Evolutionary conservation across 2,888 invertebrate genomes (phyloP), one percentile per base, ranked within the genome.

Genomic region (Eupithecia abbreviata): DNA sequence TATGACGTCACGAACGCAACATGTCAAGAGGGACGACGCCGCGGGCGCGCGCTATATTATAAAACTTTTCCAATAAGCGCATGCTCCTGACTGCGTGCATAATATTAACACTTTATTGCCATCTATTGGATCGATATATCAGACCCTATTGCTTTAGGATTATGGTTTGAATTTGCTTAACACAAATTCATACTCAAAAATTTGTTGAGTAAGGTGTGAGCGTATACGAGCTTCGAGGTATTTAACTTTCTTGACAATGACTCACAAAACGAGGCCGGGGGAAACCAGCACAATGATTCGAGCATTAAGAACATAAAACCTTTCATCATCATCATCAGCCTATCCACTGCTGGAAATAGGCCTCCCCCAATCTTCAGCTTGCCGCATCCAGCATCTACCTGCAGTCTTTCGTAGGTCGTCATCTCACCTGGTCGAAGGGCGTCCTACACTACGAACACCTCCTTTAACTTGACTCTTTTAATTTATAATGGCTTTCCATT

Each of bases 1-100:
- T 7, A 4, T 51, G 51, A 73, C 30, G 67, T 75, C 75, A 80
- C 77, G 74, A 73, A 72, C 73, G 70, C 72, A 43, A 71, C n/a
- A 43, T 9, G 70, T 62, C 75, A 77, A 76, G 70, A 43, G 74
- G 69, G 74, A 65, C 74, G 69, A 67, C 62, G 73, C 69, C 77
- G 73, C 76, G 73, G 41, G 74, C 65, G 71, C 62, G 18, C 49
- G 70, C 15, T 51, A 68, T 76, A 79, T 76, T 77, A 72, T 73
- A 73, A 47, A 83, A 82, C 80, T 83, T 83, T 80, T 80, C 83
- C 83, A 83, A 83, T 83, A 82, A 78, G 77, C 79, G 75, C 68
- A 10, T 58, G 62, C 71, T 42, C 15, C 41, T 42, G 41, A 66
- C 58, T 58, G 58, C 58, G 58, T 58, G 58, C 58, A 58, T 58